Percentiles rank a stretch among this genome's conserved stretches.
Conservation (phyloP, 2,888 invertebrate species). For the Rosalia funebris region DNA sequence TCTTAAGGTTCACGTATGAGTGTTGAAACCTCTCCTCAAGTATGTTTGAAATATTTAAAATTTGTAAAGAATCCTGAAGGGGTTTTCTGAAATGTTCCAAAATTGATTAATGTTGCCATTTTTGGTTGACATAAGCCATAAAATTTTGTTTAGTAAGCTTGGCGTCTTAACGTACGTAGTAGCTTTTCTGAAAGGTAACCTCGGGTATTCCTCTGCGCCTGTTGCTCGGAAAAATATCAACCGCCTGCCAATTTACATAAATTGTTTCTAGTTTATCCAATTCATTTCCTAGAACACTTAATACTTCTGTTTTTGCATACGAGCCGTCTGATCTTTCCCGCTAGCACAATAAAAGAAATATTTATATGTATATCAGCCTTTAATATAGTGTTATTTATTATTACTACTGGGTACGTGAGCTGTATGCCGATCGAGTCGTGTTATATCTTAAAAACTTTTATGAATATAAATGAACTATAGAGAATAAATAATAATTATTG, state of each 20-base stretch:
- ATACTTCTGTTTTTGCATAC: neutral
- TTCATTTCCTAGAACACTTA: neutral
- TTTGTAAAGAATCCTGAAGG: too few relatives aligned
- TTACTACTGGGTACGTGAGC: slow-evolving; percentile 9
- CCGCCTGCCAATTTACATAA: neutral
- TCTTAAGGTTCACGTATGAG: too few relatives aligned
- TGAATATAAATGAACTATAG: slow-evolving; percentile 27
- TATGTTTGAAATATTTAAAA: too few relatives aligned
- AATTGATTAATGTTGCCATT: too few relatives aligned
- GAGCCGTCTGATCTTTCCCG: neutral
- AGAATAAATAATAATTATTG: slow-evolving; percentile 25
- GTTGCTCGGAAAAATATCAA: too few relatives aligned
- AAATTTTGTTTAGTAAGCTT: too few relatives aligned
- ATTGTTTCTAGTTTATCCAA: neutral
- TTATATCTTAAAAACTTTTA: slow-evolving; percentile 9
- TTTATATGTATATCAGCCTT: slow-evolving; percentile 15
- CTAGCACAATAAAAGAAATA: slow-evolving; percentile 5
- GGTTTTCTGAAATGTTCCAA: too few relatives aligned
- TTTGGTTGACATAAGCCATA: too few relatives aligned
- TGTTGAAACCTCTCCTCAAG: too few relatives aligned
- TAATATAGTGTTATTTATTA: slow-evolving; percentile 24
- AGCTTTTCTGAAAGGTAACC: too few relatives aligned
- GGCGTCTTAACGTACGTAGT: too few relatives aligned
- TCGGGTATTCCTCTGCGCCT: too few relatives aligned
- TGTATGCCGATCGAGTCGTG: slow-evolving; percentile 5